Base-by-base conservation (phyloP, 1,140 invertebrate genomes). In the Dinothrombium tinctorium region DNA sequence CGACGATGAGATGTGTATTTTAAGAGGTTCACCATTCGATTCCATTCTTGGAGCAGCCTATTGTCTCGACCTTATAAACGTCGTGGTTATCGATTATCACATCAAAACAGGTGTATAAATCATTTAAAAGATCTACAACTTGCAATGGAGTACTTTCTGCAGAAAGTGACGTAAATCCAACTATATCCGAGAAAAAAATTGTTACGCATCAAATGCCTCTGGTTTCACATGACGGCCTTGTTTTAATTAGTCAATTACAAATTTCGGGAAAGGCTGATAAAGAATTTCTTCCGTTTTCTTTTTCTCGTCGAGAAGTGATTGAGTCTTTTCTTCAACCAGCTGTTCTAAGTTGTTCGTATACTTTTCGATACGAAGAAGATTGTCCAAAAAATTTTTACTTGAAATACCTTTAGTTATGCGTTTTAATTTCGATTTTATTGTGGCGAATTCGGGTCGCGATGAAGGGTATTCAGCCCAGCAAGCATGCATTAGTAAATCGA, bases 21-120 rank as follows among this genome's bases (percentile, higher is more conserved):
- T 80, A 9, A 94, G 59, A 3, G 78, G 69, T 62, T 75, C 69
- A 22, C 75, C 74, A 7, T 73, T 75, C 6, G 72, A 72, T 56
- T 80, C 75, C 75, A 80, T 80, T 39, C 75, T 57, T 6, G 71
- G 74, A 1, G 75, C 75, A 0, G 74, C 87, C 87, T 48, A 94
- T 94, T 5, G 87, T 94, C 62, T 94, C 87, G 29, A 89, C 87
- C 70, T 98, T 98, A 58, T 98, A 98, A 5, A 95, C 89, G 61
- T 96, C 84, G 52, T 84, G 95, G 50, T 89, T 76, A 56, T 86
- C 87, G 44, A 95, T 84, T 48, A 92, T 86, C 1, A 78, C 80
- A 59, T 98, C 90, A 43, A 63, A 57, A 15, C 45, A 44, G 6
- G 57, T 53, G 40, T 63, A 62, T 4, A 62, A 42, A 22, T 54